Conservation (phyloP, 2,888 invertebrate species). For the Acronicta psi region DNA sequence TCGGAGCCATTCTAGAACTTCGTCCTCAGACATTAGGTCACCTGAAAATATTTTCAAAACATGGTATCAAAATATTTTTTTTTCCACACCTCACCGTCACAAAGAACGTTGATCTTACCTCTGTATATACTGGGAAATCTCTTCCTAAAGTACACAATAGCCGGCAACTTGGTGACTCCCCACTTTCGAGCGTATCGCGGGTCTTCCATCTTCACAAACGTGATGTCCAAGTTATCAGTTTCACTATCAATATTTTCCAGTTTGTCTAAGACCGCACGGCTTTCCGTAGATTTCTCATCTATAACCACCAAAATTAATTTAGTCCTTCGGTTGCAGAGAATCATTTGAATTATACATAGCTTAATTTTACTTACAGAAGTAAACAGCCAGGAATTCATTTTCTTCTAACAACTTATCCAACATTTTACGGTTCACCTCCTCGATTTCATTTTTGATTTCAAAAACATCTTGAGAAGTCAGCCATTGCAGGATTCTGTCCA, state of each 20-base stretch:
- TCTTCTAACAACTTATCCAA: constrained; percentile 97
- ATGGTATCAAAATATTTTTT: not conserved
- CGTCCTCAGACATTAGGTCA: constrained; percentile 94
- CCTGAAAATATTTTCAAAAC: constrained; percentile 86
- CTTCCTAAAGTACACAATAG: constrained; percentile 96
- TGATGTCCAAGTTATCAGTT: constrained; percentile 97
- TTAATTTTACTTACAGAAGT: constrained; percentile 94
- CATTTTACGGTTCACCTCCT: constrained; percentile 99
- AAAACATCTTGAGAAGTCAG: constrained; percentile 98
- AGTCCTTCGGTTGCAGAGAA: not conserved
- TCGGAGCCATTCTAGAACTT: constrained; percentile 97
- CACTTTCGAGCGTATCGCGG: constrained; percentile 97
- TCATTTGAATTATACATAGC: not conserved
- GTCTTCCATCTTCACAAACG: constrained; percentile 98
- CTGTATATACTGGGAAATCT: constrained; percentile 97
- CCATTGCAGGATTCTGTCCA: constrained; percentile 95
- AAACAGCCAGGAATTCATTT: constrained; percentile 98
- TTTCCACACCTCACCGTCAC: not conserved
- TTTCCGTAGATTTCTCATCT: constrained; percentile 96
- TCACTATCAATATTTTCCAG: constrained; percentile 98
- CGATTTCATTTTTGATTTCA: constrained; percentile 98
- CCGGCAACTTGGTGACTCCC: constrained; percentile 97
- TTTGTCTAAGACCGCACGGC: constrained; percentile 94
- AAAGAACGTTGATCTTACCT: constrained; percentile 86
- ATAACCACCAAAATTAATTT: constrained; percentile 14